Evolutionary conservation across 2,113 vertebrate species (phyloP), one percentile per base, ranked within the genome.

Genomic region (Mesocricetus auratus): DNA sequence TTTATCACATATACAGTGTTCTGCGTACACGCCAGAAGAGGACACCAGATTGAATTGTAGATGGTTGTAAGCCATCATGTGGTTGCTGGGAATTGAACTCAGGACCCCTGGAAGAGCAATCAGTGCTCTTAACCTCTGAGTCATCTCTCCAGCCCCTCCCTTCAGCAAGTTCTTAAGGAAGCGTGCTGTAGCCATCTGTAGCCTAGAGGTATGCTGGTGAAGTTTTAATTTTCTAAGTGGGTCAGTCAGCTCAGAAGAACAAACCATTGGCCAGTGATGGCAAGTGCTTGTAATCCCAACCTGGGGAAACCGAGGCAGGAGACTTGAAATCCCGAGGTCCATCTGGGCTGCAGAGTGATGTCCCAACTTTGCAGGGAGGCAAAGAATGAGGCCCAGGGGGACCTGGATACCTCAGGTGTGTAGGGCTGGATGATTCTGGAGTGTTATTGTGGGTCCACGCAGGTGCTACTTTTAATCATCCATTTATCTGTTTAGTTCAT

Each of bases 141-240:
- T n/a, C n/a, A n/a, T n/a, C n/a, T n/a, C n/a, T n/a, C n/a, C n/a
- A n/a, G n/a, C n/a, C n/a, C n/a, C n/a, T n/a, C n/a, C 31, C 17
- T 82, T 90, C 11, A 66, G 36, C n/a, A 62, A 5, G 22, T 87
- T n/a, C 39, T 89, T 26, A 31, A 85, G 92, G 7, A 58, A 50
- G n/a, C 39, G 5, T 39, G 21, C 39, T 5, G 62, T 82, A 86
- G 29, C 47, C 39, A 62, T 36, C 56, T 66, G 94, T 64, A 81
- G 53, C 64, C 21, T 50, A 81, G 81, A 95, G 58, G 73, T 50
- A 39, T 19, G 39, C 71, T 78, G 39, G 16, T 87, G 6, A 95
- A 79, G 2, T 62, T 88, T 86, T 81, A 93, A 86, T 71, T 85
- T 96, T 90, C 69, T 71, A 89, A 93, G 60, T 83, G 31, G 8